Evolutionary conservation across 2,888 invertebrate genomes (phyloP).

Genomic region (Calameuta filiformis): DNA sequence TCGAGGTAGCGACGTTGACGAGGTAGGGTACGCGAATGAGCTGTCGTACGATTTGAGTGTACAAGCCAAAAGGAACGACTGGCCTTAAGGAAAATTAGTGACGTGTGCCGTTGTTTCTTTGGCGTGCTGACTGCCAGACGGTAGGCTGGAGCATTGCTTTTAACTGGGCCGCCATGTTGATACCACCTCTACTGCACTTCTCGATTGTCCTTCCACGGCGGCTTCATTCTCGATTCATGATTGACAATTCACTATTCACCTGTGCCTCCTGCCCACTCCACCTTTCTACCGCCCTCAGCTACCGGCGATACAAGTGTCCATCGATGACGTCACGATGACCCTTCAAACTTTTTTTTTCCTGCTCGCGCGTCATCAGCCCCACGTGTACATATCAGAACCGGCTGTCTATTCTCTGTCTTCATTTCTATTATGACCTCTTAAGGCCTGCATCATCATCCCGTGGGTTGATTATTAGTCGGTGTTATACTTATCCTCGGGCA

Average conservation of each 20-base stretch:
- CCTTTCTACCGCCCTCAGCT: conserved; percentile 24
- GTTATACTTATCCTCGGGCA: not conserved
- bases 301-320: conserved; percentile 7
- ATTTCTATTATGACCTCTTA: not conserved
- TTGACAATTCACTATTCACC: conserved; percentile 13
- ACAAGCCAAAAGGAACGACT: not conserved
- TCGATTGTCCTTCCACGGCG: conserved; percentile 20
- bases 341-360: not conserved
- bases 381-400: not conserved
- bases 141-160: conserved; percentile 62
- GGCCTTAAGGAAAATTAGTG: conserved; percentile 24
- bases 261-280: conserved; percentile 23
- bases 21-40: not conserved
- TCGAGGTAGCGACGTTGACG: not conserved
- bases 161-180: conserved; percentile 64
- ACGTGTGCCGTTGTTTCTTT: conserved; percentile 41
- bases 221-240: conserved; percentile 26
- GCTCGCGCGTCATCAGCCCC: not conserved
- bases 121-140: conserved; percentile 55
- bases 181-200: conserved; percentile 49
- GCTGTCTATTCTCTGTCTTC: not conserved
- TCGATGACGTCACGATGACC: not conserved
- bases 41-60: not conserved
- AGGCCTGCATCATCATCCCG: not conserved
- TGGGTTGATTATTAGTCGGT: not conserved